Percentiles rank a stretch among this genome's conserved stretches.
Evolutionary conservation across 2,888 invertebrate species (phyloP).

Genomic region (Parnassius orleans): DNA sequence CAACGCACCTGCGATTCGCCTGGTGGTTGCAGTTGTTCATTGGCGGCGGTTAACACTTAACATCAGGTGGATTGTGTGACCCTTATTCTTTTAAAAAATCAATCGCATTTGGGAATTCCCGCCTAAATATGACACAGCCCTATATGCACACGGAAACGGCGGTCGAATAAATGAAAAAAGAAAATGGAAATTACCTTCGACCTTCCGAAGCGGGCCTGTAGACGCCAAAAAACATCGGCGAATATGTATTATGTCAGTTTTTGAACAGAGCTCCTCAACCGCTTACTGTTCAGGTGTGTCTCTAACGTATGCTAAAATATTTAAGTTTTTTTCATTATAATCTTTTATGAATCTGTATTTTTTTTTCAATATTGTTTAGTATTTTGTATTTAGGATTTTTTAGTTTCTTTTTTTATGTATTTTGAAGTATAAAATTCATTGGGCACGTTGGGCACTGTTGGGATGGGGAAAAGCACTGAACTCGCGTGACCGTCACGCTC

Average conservation of each 20-base stretch:
- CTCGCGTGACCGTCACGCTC: too few relatives aligned
- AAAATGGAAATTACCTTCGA: constrained; percentile 13
- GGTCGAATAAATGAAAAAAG: constrained; percentile 10
- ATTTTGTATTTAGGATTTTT: not conserved
- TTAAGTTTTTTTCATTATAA: constrained; percentile 10
- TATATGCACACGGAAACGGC: constrained; percentile 33
- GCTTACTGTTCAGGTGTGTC: constrained; percentile 13
- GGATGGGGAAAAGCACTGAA: too few relatives aligned
- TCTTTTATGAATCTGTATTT: not conserved
- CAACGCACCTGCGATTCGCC: too few relatives aligned
- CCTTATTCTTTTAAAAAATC: too few relatives aligned
- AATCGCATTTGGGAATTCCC: constrained; percentile 1
- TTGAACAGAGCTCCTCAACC: not conserved
- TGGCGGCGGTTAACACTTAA: too few relatives aligned
- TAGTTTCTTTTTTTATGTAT: not conserved
- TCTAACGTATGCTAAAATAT: constrained; percentile 9
- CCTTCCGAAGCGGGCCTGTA: constrained; percentile 11
- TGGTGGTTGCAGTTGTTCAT: too few relatives aligned
- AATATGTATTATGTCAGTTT: constrained; percentile 13
- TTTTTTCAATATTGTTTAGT: constrained; percentile 1
- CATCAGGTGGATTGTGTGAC: too few relatives aligned
- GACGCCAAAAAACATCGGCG: constrained; percentile 25
- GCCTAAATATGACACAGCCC: constrained; percentile 23
- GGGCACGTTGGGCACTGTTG: too few relatives aligned
- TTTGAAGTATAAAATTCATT: too few relatives aligned